phyloP scores from a whole-genome alignment of 2,113 vertebrate species.

The Gopherus flavomarginatus region DNA sequence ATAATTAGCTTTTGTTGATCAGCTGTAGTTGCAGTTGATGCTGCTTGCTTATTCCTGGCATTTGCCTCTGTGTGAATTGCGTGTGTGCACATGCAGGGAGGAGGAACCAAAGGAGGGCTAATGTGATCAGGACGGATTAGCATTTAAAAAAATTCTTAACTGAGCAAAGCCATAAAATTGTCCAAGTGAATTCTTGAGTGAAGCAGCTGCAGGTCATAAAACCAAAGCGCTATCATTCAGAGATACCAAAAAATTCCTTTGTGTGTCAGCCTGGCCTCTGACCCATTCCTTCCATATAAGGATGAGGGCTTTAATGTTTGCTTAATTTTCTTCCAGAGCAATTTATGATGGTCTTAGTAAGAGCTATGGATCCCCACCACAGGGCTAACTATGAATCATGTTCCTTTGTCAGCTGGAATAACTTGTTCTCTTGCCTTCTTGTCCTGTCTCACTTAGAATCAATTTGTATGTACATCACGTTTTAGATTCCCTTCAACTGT shows the following conservation, averaged over 20 bases:
- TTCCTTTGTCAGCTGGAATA: neutral
- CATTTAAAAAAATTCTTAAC: conserved; percentile 75
- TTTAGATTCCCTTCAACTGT: neutral
- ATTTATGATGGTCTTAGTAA: neutral
- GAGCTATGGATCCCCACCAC: neutral
- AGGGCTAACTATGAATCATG: neutral
- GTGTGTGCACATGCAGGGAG: conserved; percentile 52
- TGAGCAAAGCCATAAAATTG: conserved; percentile 72
- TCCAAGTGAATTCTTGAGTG: conserved; percentile 72
- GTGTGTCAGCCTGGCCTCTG: neutral
- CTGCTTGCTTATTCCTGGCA: conserved; percentile 45
- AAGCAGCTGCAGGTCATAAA: conserved; percentile 65
- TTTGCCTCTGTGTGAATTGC: conserved; percentile 57
- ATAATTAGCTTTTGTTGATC: conserved; percentile 38
- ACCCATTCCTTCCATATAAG: conserved; percentile 63
- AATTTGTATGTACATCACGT: fast-evolving
- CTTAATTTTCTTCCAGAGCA: conserved; percentile 57
- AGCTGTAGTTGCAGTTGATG: conserved; percentile 51
- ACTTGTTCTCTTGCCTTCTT: neutral
- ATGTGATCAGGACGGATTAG: conserved; percentile 68
- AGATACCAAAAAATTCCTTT: conserved; percentile 62
- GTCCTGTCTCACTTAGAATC: conserved; percentile 3
- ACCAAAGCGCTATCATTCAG: conserved; percentile 40
- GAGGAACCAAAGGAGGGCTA: conserved; percentile 52
- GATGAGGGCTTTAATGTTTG: conserved; percentile 55